Conservation (phyloP, 1,140 invertebrate species). For the Neodiprion virginianus region DNA sequence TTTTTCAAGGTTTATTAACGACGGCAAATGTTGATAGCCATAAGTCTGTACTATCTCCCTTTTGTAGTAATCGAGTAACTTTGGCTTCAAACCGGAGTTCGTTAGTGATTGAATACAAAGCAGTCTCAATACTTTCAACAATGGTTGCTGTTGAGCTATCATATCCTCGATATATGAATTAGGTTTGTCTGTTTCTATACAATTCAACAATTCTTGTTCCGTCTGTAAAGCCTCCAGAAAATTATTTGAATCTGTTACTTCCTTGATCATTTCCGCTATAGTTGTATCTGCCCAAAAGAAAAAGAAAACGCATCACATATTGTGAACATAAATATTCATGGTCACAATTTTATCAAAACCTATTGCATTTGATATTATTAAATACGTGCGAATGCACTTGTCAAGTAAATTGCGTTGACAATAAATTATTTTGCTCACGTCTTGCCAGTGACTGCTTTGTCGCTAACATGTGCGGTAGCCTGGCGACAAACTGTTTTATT, state of each 20-base stretch:
- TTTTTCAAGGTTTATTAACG: slow-evolving; percentile 88
- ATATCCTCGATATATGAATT: slow-evolving; percentile 90
- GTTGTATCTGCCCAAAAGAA: slow-evolving; percentile 69
- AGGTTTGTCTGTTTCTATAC: slow-evolving; percentile 88
- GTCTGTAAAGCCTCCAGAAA: slow-evolving; percentile 73
- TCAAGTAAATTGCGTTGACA: not conserved
- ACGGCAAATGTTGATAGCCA: slow-evolving; percentile 85
- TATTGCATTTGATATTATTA: too few relatives aligned
- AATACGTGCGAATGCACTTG: not conserved
- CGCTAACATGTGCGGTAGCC: slow-evolving; percentile 87
- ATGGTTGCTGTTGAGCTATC: slow-evolving; percentile 82
- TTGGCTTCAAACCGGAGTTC: slow-evolving; percentile 89
- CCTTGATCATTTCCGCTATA: slow-evolving; percentile 79
- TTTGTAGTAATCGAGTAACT: slow-evolving; percentile 91
- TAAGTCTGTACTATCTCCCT: slow-evolving; percentile 89
- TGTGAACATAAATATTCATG: not conserved
- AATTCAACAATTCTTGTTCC: slow-evolving; percentile 93
- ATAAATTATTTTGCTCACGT: slow-evolving; percentile 35
- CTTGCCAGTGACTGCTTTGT: slow-evolving; percentile 84
- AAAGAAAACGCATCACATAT: slow-evolving; percentile 16
- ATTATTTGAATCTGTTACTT: slow-evolving; percentile 70
- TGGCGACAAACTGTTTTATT: slow-evolving; percentile 92
- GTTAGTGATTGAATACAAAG: slow-evolving; percentile 89
- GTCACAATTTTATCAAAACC: too few relatives aligned
- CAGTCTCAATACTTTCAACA: slow-evolving; percentile 85